Evolutionary conservation across 2,113 vertebrate species (phyloP).

Genomic region (Myxocyprinus asiaticus): DNA sequence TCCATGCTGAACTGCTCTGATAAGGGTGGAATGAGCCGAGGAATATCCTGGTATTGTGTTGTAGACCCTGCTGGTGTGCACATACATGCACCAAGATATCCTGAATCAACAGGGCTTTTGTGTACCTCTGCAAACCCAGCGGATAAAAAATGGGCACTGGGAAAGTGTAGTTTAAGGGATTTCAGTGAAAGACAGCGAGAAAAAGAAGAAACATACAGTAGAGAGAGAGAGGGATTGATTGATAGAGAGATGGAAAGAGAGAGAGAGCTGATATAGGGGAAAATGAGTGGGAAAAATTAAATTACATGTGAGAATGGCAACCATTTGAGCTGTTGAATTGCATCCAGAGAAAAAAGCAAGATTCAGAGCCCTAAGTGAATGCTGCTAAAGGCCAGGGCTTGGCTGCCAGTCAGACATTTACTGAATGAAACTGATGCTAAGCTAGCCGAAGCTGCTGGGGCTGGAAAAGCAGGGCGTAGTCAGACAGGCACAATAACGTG

Average conservation of each 20-base stretch:
- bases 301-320: constrained; percentile 67
- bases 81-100: constrained; percentile 26
- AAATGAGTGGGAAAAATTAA: constrained; percentile 53
- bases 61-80: neutral
- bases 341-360: constrained; percentile 68
- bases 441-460: constrained; percentile 39
- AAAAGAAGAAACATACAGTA: neutral
- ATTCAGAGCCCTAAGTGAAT: constrained; percentile 64
- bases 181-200: constrained; percentile 8
- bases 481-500: neutral
- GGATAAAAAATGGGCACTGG: constrained; percentile 43
- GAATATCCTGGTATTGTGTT: constrained; percentile 31
- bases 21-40: constrained; percentile 15
- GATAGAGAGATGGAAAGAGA: neutral
- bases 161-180: constrained; percentile 10
- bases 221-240: neutral
- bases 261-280: constrained; percentile 1
- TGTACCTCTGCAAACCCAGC: constrained; percentile 62
- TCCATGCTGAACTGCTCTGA: constrained; percentile 1
- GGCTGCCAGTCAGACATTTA: constrained; percentile 58
- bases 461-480: neutral
- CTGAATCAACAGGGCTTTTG: constrained; percentile 31
- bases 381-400: constrained; percentile 66
- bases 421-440: constrained; percentile 67
- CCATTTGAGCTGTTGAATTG: constrained; percentile 68